Conservation (phyloP, 2,888 invertebrate species). For the Sminthurides aquaticus region DNA sequence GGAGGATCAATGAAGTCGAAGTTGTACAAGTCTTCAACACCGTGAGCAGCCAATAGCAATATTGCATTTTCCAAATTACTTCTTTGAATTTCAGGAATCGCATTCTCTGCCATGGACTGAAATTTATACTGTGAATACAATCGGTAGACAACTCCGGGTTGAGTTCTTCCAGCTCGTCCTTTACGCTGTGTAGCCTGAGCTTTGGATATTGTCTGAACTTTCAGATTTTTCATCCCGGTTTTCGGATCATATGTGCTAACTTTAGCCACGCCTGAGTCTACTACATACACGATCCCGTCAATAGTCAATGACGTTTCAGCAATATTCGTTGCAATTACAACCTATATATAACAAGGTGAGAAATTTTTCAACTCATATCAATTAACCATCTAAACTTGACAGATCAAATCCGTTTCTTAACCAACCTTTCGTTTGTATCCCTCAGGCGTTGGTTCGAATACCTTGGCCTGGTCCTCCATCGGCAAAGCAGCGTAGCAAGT, state of each 20-base stretch:
- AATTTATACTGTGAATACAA: constrained; percentile 13
- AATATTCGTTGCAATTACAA: constrained; percentile 21
- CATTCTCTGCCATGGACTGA: constrained; percentile 11
- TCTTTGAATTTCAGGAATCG: constrained; percentile 20
- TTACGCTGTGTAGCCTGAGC: constrained; percentile 22
- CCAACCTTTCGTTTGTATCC: constrained; percentile 75
- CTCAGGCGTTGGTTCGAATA: constrained; percentile 96
- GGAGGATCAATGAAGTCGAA: constrained; percentile 94
- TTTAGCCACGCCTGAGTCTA: constrained; percentile 18
- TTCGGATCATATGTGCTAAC: constrained; percentile 12
- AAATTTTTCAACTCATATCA: no score
- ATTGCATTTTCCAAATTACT: constrained; percentile 12
- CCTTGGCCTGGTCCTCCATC: constrained; percentile 97
- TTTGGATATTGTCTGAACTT: constrained; percentile 6
- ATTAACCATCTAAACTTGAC: no score
- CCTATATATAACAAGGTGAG: constrained; percentile 5
- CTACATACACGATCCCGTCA: constrained; percentile 18
- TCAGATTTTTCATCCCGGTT: constrained; percentile 6
- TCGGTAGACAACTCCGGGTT: constrained; percentile 19
- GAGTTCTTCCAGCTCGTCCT: constrained; percentile 21
- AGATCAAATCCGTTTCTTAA: no score
- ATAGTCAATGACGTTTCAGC: constrained; percentile 25
- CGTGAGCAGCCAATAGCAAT: constrained; percentile 46
- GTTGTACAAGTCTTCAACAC: constrained; percentile 93
- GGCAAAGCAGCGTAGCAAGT: constrained; percentile 97